Evolutionary conservation across 1,140 invertebrate genomes (phyloP).

Genomic region (Drosophila nigrodunni): DNA sequence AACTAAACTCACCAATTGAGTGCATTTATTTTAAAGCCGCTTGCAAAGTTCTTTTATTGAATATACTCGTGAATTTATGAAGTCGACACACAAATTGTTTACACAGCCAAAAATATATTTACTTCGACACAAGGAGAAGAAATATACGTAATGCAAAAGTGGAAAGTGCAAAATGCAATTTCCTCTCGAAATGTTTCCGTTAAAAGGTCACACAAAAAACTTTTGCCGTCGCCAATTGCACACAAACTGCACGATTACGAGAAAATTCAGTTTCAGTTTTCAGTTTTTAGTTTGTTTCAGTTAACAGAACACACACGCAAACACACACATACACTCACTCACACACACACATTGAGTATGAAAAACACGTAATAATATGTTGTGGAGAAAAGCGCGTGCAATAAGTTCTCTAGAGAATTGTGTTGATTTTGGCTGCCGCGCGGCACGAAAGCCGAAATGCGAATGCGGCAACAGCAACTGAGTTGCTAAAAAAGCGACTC

Average conservation of each 20-base stretch:
- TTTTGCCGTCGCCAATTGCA: constrained; percentile 51
- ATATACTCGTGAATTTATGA: not conserved
- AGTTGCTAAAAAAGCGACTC: constrained; percentile 76
- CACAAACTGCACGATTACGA: constrained; percentile 29
- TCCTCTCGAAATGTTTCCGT: constrained; percentile 35
- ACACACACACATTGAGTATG: not conserved
- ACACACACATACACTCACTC: constrained; percentile 8
- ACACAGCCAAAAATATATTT: not conserved
- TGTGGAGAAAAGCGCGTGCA: constrained; percentile 21
- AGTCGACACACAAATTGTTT: constrained; percentile 2
- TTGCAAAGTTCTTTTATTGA: not conserved
- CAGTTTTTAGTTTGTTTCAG: constrained; percentile 24
- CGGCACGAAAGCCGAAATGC: constrained; percentile 81
- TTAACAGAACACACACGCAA: constrained; percentile 13
- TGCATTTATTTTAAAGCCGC: not conserved
- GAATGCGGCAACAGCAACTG: constrained; percentile 77
- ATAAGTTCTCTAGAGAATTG: constrained; percentile 31
- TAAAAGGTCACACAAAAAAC: constrained; percentile 58
- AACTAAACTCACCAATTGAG: constrained; percentile 21
- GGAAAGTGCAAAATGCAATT: constrained; percentile 45
- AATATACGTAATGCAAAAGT: constrained; percentile 28
- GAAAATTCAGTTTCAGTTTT: constrained; percentile 31
- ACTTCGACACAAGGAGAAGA: constrained; percentile 21
- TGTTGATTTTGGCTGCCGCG: constrained; percentile 63
- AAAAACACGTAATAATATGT: constrained; percentile 17